Evolutionary conservation across 2,888 invertebrate genomes (phyloP).

Genomic region (Corbicula japonica): DNA sequence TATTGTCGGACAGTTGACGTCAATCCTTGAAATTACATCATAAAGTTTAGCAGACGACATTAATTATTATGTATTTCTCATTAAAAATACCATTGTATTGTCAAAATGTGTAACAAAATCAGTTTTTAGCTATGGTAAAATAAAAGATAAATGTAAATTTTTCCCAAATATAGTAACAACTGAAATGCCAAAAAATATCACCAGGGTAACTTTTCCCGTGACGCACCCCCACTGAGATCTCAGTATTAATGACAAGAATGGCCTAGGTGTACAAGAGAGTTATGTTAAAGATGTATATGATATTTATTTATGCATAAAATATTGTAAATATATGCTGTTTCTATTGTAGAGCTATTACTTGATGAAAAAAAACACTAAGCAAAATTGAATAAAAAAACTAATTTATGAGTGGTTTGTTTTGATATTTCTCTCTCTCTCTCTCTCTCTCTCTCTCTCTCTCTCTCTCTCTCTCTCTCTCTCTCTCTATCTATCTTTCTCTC

Average conservation of each 20-base stretch:
- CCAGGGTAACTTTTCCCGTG: background rate
- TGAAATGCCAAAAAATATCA: background rate
- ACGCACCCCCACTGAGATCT: background rate
- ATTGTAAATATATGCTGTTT: constrained; percentile 22
- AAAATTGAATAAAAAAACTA: constrained; percentile 22
- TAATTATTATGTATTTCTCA: too few species aligned
- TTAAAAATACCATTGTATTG: too few species aligned
- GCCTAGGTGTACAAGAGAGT: background rate
- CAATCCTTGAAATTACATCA: too few species aligned
- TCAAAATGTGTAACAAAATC: too few species aligned
- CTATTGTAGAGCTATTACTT: constrained; percentile 35
- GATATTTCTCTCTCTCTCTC: background rate
- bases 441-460: too few species aligned
- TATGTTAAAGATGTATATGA: background rate
- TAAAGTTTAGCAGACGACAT: too few species aligned
- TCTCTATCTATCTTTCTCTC: too few species aligned
- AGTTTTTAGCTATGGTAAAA: background rate
- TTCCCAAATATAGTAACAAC: constrained; percentile 4
- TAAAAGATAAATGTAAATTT: background rate
- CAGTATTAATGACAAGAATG: background rate
- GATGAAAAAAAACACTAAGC: constrained; percentile 26
- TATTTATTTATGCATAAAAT: constrained; percentile 1
- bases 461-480: too few species aligned
- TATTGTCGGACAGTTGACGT: too few species aligned
- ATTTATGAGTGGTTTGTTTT: background rate